These are phyloP conservation scores for Cinara cedri DNA, from an alignment of 2,888 invertebrate genomes.

Conservation along the genomic window DNA sequence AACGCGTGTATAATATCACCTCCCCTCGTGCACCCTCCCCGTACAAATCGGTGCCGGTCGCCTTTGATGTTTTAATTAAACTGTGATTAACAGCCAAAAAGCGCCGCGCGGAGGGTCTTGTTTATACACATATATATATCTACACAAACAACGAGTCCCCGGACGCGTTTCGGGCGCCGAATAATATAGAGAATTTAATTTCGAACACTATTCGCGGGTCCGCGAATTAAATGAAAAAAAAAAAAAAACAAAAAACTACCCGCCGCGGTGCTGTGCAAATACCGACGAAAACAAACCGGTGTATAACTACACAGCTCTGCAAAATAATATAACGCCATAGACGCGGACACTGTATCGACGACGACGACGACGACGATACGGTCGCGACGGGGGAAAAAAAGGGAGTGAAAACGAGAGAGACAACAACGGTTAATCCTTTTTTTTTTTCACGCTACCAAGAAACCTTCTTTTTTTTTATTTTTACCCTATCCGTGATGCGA, in stretches of 20 bases:
- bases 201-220: not conserved
- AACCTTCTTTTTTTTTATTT: not conserved
- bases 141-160: conserved; percentile 52
- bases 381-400: too few species aligned
- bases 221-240: conserved; percentile 1
- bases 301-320: too few species aligned
- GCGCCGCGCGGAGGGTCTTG: conserved; percentile 1
- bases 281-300: conserved; percentile 44
- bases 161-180: too few species aligned
- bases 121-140: too few species aligned
- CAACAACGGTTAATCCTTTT: conserved; percentile 27
- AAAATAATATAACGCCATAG: too few species aligned
- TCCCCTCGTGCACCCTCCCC: not conserved
- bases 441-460: not conserved
- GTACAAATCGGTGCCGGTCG: not conserved
- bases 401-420: not conserved
- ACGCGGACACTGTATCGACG: too few species aligned
- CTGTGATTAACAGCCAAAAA: conserved; percentile 48
- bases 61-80: conserved; percentile 57
- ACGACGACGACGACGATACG: too few species aligned
- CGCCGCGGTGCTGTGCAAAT: conserved; percentile 38
- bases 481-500: not conserved
- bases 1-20: too few species aligned
- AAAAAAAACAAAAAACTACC: conserved; percentile 12
- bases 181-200: conserved; percentile 52